phyloP scores from a whole-genome alignment of 2,113 vertebrate genomes.

The Eclectus roratus region DNA sequence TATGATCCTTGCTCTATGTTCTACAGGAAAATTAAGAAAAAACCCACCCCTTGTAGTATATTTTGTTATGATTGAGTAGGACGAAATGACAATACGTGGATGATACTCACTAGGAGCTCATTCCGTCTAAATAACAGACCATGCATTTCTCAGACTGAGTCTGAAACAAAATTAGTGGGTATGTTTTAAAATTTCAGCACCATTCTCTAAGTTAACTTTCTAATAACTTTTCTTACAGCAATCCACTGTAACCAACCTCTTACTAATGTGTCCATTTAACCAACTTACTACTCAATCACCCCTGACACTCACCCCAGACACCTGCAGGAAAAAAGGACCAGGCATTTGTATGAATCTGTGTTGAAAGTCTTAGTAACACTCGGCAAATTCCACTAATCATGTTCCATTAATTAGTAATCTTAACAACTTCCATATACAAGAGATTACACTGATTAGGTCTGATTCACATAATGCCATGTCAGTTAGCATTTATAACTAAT shows the following conservation, averaged over 20 bases:
- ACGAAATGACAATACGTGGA: neutral
- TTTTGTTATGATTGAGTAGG: neutral
- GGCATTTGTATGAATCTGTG: neutral
- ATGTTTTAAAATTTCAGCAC: neutral
- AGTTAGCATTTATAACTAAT: neutral
- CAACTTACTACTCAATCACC: neutral
- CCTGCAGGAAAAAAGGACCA: neutral
- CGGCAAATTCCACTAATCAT: neutral
- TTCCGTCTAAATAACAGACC: neutral
- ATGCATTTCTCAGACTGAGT: neutral
- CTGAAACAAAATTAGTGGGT: neutral
- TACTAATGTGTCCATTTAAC: neutral
- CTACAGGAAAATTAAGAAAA: conserved; percentile 3
- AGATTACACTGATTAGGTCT: neutral
- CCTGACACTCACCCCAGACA: neutral
- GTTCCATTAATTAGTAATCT: neutral
- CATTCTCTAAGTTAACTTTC: neutral
- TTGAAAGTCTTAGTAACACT: neutral
- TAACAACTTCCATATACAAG: neutral
- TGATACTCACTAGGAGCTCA: neutral
- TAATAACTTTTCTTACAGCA: neutral
- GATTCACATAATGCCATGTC: neutral
- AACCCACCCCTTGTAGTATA: neutral
- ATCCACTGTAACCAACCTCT: neutral
- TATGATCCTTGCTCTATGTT: neutral